phyloP scores from a whole-genome alignment of 2,888 invertebrate genomes.

The Hirtodrosophila duncani region DNA sequence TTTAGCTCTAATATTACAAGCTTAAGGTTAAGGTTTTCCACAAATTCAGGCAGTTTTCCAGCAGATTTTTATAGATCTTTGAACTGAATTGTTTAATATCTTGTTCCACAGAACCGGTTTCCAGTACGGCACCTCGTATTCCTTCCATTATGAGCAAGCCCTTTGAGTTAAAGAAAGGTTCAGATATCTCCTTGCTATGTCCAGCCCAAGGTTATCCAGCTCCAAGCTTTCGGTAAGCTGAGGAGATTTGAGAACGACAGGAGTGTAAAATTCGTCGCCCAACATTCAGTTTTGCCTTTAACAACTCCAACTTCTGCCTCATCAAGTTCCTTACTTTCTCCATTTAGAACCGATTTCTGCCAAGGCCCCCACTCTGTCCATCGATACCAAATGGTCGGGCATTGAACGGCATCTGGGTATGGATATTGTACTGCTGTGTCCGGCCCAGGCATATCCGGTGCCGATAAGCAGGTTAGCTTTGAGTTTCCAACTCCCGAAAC shows the following conservation, averaged over 20 bases:
- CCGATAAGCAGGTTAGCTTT: slow-evolving; percentile 82
- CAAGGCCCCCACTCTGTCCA: slow-evolving; percentile 80
- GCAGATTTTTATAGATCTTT: not conserved
- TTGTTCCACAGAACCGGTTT: slow-evolving; percentile 79
- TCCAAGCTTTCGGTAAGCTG: slow-evolving; percentile 75
- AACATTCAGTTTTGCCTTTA: slow-evolving; percentile 3
- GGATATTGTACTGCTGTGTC: slow-evolving; percentile 85
- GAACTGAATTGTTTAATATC: not conserved
- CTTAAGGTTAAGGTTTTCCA: slow-evolving; percentile 82
- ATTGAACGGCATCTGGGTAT: slow-evolving; percentile 81
- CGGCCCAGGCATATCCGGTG: slow-evolving; percentile 88
- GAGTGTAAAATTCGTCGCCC: too few species aligned
- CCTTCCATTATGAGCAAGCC: slow-evolving; percentile 77
- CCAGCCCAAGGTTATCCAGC: slow-evolving; percentile 88
- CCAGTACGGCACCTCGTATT: slow-evolving; percentile 80
- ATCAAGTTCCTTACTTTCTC: not conserved
- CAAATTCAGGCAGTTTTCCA: slow-evolving; percentile 17
- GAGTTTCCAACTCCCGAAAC: slow-evolving; percentile 12
- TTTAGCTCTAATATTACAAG: slow-evolving; percentile 86
- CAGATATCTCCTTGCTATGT: slow-evolving; percentile 80
- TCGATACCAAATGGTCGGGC: slow-evolving; percentile 80
- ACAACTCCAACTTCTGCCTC: not conserved
- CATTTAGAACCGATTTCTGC: slow-evolving; percentile 67
- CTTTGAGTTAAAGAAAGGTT: slow-evolving; percentile 55
- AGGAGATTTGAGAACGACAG: too few species aligned